phyloP scores from a whole-genome alignment of 1,140 invertebrate genomes.

The Papilio xuthus region DNA sequence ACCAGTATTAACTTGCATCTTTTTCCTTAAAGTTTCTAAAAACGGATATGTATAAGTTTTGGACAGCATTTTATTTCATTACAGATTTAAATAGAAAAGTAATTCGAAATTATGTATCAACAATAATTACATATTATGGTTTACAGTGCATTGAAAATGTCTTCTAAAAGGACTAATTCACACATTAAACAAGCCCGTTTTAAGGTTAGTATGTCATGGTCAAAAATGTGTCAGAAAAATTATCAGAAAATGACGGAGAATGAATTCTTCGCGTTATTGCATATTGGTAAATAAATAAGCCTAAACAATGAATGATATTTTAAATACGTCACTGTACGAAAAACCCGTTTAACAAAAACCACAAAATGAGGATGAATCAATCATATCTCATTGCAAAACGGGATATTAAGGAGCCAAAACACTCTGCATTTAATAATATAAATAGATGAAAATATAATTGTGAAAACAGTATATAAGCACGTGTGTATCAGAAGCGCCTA shows the following conservation, averaged over 20 bases:
- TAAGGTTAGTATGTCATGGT: not conserved
- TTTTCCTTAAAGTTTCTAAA: no score
- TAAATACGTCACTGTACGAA: not conserved
- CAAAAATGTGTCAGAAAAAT: slow-evolving; percentile 11
- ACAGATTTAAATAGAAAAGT: no score
- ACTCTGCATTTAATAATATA: not conserved
- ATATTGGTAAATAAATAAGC: no score
- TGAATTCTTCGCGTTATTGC: not conserved
- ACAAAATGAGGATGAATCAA: no score
- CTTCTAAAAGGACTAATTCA: no score
- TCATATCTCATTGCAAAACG: not conserved
- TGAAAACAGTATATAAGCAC: not conserved
- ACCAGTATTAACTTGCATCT: not conserved
- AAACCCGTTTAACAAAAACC: not conserved
- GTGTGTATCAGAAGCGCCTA: no score
- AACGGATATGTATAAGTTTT: no score
- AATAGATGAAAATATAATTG: not conserved
- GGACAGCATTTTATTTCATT: no score
- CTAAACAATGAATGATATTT: no score
- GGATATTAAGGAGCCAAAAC: not conserved
- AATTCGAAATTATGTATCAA: not conserved
- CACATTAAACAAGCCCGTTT: not conserved
- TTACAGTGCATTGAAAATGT: not conserved
- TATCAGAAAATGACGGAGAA: no score
- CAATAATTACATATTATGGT: no score